These are phyloP conservation scores for Stenotaenia linearis DNA, from an alignment of 2,888 invertebrate genomes.

Conservation along the genomic window DNA sequence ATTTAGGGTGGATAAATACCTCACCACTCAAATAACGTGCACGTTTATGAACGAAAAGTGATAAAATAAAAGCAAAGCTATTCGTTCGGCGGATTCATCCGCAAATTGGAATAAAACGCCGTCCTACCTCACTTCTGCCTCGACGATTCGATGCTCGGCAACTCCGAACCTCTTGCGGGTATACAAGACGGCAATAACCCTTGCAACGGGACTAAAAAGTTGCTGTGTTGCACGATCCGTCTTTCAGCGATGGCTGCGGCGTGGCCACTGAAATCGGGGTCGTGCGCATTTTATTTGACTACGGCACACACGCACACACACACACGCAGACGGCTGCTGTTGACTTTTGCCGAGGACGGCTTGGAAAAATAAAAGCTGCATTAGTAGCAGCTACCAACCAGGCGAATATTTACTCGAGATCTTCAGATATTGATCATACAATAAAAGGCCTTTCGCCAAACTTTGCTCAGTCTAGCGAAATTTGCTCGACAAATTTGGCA, in stretches of 20 bases:
- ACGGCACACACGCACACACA: background rate
- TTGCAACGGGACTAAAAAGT: background rate
- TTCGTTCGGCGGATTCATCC: background rate
- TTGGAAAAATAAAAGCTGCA: slow-evolving; percentile 36
- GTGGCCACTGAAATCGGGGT: background rate
- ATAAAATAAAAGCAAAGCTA: background rate
- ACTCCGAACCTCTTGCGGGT: background rate
- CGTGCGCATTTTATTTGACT: background rate
- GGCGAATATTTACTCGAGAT: slow-evolving; percentile 36
- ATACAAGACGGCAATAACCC: background rate
- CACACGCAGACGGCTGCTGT: slow-evolving; percentile 10
- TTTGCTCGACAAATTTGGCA: background rate
- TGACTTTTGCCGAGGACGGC: slow-evolving; percentile 35
- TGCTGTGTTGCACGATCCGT: background rate
- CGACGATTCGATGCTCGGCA: background rate
- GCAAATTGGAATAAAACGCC: background rate
- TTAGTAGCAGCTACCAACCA: slow-evolving; percentile 15
- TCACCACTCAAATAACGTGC: too few relatives aligned
- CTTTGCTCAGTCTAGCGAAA: background rate
- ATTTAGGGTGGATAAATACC: background rate
- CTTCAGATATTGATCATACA: slow-evolving; percentile 37
- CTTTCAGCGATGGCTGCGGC: background rate
- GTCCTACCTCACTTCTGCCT: background rate
- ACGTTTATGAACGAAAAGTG: background rate
- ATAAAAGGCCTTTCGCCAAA: slow-evolving; percentile 33